Conservation (phyloP, 1,140 invertebrate species). For the Hycleus phaleratus region DNA sequence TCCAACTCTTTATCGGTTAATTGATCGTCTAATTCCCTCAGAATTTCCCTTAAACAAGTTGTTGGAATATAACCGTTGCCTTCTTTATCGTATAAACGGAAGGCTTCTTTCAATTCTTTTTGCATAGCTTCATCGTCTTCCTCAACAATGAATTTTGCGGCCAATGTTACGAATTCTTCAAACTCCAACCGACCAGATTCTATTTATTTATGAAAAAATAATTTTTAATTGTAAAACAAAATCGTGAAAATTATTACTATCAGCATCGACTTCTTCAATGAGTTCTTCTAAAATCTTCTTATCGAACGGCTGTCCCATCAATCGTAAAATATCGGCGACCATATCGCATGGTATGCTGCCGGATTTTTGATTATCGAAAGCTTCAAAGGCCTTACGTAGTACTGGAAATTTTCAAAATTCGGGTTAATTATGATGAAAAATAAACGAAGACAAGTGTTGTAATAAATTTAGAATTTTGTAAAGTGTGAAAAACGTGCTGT, state of each 20-base stretch:
- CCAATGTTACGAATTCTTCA: slow-evolving; percentile 88
- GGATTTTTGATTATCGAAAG: slow-evolving; percentile 89
- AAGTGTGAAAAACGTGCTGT: background rate
- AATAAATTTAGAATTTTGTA: background rate
- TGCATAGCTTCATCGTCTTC: slow-evolving; percentile 89
- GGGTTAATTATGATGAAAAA: background rate
- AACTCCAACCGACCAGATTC: slow-evolving; percentile 92
- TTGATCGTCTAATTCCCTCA: slow-evolving; percentile 87
- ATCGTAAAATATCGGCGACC: slow-evolving; percentile 86
- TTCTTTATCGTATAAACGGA: slow-evolving; percentile 68
- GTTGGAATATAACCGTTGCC: slow-evolving; percentile 91
- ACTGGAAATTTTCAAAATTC: slow-evolving; percentile 51
- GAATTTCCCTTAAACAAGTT: slow-evolving; percentile 81
- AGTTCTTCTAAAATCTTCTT: slow-evolving; percentile 90
- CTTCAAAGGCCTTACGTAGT: slow-evolving; percentile 90
- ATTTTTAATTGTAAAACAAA: background rate
- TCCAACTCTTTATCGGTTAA: slow-evolving; percentile 86
- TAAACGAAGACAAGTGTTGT: background rate
- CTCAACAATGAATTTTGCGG: slow-evolving; percentile 90
- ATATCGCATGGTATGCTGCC: slow-evolving; percentile 91
- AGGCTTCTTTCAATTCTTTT: slow-evolving; percentile 88
- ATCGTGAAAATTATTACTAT: slow-evolving; percentile 57
- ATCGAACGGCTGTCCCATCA: slow-evolving; percentile 95
- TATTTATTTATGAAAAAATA: slow-evolving; percentile 35
- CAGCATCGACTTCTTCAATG: slow-evolving; percentile 92